Evolutionary conservation across 2,888 invertebrate species (phyloP).

Genomic region (Plagodis dolabraria): DNA sequence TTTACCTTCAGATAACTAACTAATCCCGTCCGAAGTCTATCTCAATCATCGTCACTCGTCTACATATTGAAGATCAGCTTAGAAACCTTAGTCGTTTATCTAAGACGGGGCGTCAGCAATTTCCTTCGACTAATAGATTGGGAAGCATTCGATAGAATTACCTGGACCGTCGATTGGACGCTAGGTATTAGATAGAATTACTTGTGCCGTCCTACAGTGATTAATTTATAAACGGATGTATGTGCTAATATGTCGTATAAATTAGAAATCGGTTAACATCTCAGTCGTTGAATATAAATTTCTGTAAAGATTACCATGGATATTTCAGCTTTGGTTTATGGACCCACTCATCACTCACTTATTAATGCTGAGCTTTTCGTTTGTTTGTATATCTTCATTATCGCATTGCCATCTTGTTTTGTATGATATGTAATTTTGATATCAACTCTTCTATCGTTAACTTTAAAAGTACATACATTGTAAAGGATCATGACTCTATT

Average conservation of each 20-base stretch:
- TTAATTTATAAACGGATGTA: slow-evolving; percentile 65
- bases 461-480: too few relatives aligned
- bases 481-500: too few relatives aligned
- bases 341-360: too few relatives aligned
- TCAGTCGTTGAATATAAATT: slow-evolving; percentile 5
- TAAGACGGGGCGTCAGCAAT: slow-evolving; percentile 78
- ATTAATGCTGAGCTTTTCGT: too few relatives aligned
- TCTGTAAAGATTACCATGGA: too few relatives aligned
- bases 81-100: slow-evolving; percentile 62
- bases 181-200: slow-evolving; percentile 38
- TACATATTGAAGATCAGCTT: slow-evolving; percentile 45
- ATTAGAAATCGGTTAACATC: slow-evolving; percentile 44
- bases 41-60: slow-evolving; percentile 23
- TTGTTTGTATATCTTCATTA: too few relatives aligned
- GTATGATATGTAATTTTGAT: too few relatives aligned
- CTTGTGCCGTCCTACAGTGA: slow-evolving; percentile 55
- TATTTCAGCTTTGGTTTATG: too few relatives aligned
- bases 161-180: slow-evolving; percentile 33
- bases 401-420: too few relatives aligned
- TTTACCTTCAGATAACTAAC: neutral
- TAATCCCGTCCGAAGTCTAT: slow-evolving; percentile 7
- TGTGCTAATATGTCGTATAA: slow-evolving; percentile 53
- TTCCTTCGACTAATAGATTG: slow-evolving; percentile 78
- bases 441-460: too few relatives aligned
- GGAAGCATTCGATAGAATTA: slow-evolving; percentile 62